Conservation (phyloP, 2,113 vertebrate species). For the Leptocoma aspasia region DNA sequence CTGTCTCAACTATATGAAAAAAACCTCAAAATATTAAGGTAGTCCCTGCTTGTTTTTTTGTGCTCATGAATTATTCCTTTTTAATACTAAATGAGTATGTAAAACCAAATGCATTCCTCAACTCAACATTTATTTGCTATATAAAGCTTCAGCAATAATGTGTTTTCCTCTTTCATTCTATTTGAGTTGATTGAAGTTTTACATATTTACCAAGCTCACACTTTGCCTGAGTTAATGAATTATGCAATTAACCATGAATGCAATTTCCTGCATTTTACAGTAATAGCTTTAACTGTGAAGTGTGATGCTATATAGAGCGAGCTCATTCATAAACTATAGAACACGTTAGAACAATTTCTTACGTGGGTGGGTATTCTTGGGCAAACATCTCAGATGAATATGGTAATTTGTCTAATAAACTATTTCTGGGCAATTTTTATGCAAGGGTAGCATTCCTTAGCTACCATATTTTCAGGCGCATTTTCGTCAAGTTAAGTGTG, state of each 20-base stretch:
- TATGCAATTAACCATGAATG: conserved; percentile 28
- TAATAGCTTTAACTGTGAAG: conserved; percentile 45
- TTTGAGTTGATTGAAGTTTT: conserved; percentile 46
- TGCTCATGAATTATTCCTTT: not conserved
- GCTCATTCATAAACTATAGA: conserved; percentile 2
- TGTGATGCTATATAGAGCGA: not conserved
- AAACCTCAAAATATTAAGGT: not conserved
- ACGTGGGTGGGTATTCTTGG: not conserved
- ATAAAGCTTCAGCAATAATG: conserved; percentile 15
- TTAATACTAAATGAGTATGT: conserved; percentile 12
- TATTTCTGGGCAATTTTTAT: not conserved
- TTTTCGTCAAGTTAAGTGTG: not conserved
- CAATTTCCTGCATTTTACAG: conserved; percentile 29
- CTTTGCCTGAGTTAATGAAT: conserved; percentile 7
- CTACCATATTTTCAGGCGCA: not conserved
- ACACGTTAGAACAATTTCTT: not conserved
- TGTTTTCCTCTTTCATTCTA: conserved; percentile 10
- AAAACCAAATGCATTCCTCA: conserved; percentile 4
- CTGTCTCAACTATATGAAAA: not conserved
- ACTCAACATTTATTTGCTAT: conserved; percentile 23
- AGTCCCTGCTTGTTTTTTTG: not conserved
- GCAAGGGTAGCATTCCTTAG: not conserved
- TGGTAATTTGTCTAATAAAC: not conserved
- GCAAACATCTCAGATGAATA: not conserved
- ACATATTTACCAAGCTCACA: conserved; percentile 12